phyloP scores from a whole-genome alignment of 2,888 invertebrate genomes.

The Tinea trinotella region DNA sequence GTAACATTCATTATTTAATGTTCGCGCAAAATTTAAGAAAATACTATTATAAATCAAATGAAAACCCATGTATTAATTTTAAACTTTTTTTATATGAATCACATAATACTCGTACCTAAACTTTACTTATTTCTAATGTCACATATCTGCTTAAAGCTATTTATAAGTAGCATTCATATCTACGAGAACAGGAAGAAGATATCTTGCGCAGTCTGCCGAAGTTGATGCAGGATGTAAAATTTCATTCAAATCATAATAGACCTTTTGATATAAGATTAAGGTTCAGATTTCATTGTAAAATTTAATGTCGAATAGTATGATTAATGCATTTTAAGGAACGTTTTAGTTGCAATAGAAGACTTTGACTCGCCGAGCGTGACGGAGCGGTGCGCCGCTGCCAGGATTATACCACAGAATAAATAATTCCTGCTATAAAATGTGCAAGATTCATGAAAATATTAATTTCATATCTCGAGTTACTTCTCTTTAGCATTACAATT shows the following conservation, averaged over 20 bases:
- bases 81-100: too few relatives aligned
- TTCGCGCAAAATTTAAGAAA: too few relatives aligned
- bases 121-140: too few relatives aligned
- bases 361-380: constrained; percentile 50
- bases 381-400: constrained; percentile 35
- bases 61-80: too few relatives aligned
- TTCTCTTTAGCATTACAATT: neutral
- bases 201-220: constrained; percentile 37
- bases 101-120: too few relatives aligned
- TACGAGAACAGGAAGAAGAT: constrained; percentile 26
- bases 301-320: constrained; percentile 40
- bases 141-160: neutral
- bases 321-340: constrained; percentile 56
- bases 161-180: constrained; percentile 5
- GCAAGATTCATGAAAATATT: constrained; percentile 4
- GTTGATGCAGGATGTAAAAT: constrained; percentile 34
- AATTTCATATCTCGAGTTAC: constrained; percentile 3
- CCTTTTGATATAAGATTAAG: constrained; percentile 37
- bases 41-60: too few relatives aligned
- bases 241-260: constrained; percentile 32
- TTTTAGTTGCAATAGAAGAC: constrained; percentile 52
- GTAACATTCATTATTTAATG: too few relatives aligned
- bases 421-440: constrained; percentile 14
- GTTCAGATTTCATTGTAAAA: constrained; percentile 38
- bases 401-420: constrained; percentile 30